Conservation (phyloP, 2,797 vertebrate species). For the Eurystomus glaucurus region DNA sequence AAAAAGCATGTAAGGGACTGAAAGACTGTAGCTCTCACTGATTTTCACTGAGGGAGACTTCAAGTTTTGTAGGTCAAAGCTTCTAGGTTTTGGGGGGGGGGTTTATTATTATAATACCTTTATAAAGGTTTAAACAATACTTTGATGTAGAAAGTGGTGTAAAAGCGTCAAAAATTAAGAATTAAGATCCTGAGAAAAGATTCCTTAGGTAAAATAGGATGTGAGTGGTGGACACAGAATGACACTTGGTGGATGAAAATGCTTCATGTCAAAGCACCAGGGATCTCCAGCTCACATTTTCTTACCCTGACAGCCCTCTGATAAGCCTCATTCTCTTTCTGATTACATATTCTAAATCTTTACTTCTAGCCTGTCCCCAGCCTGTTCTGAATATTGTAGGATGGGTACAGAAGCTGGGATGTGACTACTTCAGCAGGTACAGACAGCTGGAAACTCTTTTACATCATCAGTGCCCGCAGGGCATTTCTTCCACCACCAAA, state of each 20-base stretch:
- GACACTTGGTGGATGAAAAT: background rate
- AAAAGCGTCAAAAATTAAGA: background rate
- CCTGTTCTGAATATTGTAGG: background rate
- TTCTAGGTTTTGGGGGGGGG: background rate
- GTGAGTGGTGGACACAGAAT: background rate
- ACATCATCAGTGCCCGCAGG: background rate
- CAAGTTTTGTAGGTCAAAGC: slow-evolving; percentile 5
- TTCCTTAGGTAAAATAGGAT: background rate
- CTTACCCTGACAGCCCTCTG: background rate
- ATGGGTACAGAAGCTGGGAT: background rate
- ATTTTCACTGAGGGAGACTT: background rate
- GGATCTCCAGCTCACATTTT: background rate
- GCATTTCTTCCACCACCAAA: background rate
- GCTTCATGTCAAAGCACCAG: background rate
- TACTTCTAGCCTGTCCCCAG: background rate
- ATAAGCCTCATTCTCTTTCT: background rate
- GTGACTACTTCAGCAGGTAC: background rate
- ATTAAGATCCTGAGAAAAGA: background rate
- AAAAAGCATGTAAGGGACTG: background rate
- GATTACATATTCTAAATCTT: background rate
- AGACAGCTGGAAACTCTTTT: background rate
- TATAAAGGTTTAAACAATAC: background rate
- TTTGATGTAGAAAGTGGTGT: background rate
- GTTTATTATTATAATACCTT: no score
- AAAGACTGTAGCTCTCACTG: background rate